Conservation (phyloP, 2,888 invertebrate species). For the Scrobipalpa costella region DNA sequence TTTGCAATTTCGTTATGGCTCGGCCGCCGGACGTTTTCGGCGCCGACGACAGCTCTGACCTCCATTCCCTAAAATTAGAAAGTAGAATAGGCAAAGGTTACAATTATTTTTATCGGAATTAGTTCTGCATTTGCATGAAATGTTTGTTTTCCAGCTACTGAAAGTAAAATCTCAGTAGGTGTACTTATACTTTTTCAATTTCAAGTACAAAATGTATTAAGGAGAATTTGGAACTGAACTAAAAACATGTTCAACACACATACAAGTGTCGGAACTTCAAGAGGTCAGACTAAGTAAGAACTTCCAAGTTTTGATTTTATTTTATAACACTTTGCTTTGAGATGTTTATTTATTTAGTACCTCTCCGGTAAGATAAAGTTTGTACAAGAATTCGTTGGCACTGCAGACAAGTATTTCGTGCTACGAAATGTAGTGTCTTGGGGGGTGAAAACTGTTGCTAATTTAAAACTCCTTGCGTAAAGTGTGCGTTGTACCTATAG, state of each 20-base stretch:
- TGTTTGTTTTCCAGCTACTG: neutral
- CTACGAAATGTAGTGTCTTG: neutral
- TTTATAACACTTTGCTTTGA: constrained; percentile 7
- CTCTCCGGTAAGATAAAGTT: constrained; percentile 4
- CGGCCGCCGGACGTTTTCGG: constrained; percentile 16
- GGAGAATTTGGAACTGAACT: neutral
- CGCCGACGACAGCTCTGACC: constrained; percentile 8
- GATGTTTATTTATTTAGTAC: constrained; percentile 8
- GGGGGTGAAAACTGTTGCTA: neutral
- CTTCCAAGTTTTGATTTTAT: constrained; percentile 10
- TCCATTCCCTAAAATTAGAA: constrained; percentile 12
- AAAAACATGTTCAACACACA: constrained; percentile 2
- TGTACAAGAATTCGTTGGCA: neutral
- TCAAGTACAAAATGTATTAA: too few relatives aligned
- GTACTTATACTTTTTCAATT: too few relatives aligned
- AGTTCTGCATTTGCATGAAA: constrained; percentile 1
- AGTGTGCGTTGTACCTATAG: too few relatives aligned
- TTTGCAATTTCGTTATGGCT: constrained; percentile 24
- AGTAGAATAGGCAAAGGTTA: constrained; percentile 9
- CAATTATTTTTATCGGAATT: constrained; percentile 16
- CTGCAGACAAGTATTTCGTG: neutral
- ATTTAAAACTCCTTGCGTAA: neutral
- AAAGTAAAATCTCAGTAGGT: neutral
- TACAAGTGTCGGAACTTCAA: neutral
- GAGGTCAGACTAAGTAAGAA: neutral